phyloP scores from a whole-genome alignment of 2,113 vertebrate species.

The Pluvialis apricaria region DNA sequence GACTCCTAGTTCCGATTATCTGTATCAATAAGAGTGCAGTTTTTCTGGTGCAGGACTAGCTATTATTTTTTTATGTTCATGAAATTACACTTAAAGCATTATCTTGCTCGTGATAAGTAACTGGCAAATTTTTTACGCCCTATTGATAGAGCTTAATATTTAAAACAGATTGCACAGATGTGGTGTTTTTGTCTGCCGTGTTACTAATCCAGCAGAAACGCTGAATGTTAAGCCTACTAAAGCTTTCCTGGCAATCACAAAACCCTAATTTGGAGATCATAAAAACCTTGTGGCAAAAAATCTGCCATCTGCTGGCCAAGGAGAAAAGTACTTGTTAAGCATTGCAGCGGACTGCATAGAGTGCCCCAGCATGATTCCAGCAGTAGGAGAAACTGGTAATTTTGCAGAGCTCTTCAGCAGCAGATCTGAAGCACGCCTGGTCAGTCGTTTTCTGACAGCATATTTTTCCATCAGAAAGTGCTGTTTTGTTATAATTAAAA shows the following conservation, averaged over 20 bases:
- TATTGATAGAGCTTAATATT: not conserved
- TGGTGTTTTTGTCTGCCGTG: not conserved
- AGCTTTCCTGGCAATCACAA: not conserved
- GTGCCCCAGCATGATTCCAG: rapidly evolving
- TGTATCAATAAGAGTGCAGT: not conserved
- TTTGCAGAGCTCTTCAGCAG: not conserved
- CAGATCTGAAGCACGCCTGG: not conserved
- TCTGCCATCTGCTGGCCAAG: constrained; percentile 30
- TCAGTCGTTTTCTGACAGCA: not conserved
- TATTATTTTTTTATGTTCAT: not conserved
- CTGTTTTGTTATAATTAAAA: not conserved
- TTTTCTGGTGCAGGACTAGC: not conserved
- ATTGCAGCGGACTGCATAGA: rapidly evolving
- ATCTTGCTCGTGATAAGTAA: not conserved
- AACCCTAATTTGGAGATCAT: not conserved
- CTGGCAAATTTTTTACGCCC: not conserved
- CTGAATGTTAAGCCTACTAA: not conserved
- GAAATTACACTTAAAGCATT: not conserved
- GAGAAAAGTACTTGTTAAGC: not conserved
- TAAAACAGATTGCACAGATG: not conserved
- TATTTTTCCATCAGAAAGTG: not conserved
- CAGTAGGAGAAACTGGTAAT: not conserved
- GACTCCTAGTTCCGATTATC: not conserved
- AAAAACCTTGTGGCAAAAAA: not conserved
- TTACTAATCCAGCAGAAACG: not conserved